Conservation (phyloP, 1,140 invertebrate species). For the Saccostrea glomerata region DNA sequence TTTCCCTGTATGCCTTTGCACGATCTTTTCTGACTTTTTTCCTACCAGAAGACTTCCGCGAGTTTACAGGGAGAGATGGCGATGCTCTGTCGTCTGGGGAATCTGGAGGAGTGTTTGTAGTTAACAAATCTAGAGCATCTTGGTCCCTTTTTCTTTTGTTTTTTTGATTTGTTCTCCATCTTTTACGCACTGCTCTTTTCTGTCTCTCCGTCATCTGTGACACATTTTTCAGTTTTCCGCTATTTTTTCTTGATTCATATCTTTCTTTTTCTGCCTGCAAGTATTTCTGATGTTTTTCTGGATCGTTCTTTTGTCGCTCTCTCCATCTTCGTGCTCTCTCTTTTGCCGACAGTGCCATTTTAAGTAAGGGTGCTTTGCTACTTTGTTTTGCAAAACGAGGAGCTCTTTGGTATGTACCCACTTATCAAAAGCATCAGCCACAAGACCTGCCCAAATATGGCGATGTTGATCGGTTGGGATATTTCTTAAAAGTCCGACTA, state of each 20-base stretch:
- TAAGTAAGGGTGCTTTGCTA: constrained; percentile 10
- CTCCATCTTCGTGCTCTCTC: background rate
- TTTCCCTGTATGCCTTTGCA: constrained; percentile 39
- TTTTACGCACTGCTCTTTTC: no score
- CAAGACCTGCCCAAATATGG: background rate
- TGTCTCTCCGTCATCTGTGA: no score
- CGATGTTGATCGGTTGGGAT: background rate
- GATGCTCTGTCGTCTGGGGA: background rate
- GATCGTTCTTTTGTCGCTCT: no score
- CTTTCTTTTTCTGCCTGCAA: no score
- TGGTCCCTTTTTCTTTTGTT: constrained; percentile 11
- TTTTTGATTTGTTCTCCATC: constrained; percentile 30
- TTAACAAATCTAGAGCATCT: constrained; percentile 10
- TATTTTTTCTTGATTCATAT: no score
- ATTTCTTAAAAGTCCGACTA: background rate
- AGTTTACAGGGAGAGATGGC: background rate
- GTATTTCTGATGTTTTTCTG: no score
- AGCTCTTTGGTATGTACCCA: background rate
- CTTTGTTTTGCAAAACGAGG: background rate
- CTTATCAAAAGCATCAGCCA: background rate
- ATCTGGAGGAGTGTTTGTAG: no score
- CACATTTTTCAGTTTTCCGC: no score
- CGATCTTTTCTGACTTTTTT: constrained; percentile 39
- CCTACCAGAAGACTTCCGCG: background rate
- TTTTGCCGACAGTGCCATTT: background rate